A percentile compares a stretch with the other conserved stretches of the same genome.
phyloP scores from a whole-genome alignment of 2,888 invertebrate genomes.

The Nemurella pictetii region DNA sequence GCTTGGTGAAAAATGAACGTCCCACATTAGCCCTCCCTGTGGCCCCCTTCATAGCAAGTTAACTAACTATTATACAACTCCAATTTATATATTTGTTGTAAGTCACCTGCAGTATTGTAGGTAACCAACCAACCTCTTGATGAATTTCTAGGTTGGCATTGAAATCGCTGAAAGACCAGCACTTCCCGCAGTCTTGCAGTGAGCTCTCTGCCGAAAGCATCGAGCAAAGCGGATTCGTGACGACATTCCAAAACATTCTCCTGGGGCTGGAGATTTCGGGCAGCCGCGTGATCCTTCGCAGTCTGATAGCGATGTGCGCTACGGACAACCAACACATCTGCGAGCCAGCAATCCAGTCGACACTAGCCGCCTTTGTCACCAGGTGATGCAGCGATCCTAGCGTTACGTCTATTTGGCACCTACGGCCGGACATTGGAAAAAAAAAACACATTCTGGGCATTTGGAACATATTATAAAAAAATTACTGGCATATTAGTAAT shows the following conservation, averaged over 20 bases:
- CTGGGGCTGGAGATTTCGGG: constrained; percentile 35
- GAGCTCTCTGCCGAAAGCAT: constrained; percentile 31
- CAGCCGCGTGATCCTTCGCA: constrained; percentile 35
- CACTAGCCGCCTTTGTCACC: constrained; percentile 35
- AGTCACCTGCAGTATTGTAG: too few relatives aligned
- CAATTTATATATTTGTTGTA: too few relatives aligned
- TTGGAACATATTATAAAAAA: too few relatives aligned
- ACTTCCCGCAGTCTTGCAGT: constrained; percentile 32
- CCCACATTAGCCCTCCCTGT: too few relatives aligned
- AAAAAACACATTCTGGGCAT: too few relatives aligned
- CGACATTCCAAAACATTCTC: constrained; percentile 40
- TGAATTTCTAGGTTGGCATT: constrained; percentile 29
- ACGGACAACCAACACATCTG: constrained; percentile 35
- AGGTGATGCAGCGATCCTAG: constrained; percentile 34
- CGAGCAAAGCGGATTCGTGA: constrained; percentile 23
- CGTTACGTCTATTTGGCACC: neutral
- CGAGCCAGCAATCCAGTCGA: constrained; percentile 32
- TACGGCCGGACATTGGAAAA: too few relatives aligned
- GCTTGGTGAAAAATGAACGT: too few relatives aligned
- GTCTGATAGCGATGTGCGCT: constrained; percentile 33
- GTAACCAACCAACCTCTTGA: neutral
- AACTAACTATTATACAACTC: too few relatives aligned
- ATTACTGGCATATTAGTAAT: too few relatives aligned
- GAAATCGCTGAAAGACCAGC: constrained; percentile 32
- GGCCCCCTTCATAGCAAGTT: too few relatives aligned